A percentile compares a stretch with the other conserved stretches of the same genome.
These are phyloP conservation scores for Elmis aenea DNA, from an alignment of 2,888 invertebrate species.

Conservation along the genomic window DNA sequence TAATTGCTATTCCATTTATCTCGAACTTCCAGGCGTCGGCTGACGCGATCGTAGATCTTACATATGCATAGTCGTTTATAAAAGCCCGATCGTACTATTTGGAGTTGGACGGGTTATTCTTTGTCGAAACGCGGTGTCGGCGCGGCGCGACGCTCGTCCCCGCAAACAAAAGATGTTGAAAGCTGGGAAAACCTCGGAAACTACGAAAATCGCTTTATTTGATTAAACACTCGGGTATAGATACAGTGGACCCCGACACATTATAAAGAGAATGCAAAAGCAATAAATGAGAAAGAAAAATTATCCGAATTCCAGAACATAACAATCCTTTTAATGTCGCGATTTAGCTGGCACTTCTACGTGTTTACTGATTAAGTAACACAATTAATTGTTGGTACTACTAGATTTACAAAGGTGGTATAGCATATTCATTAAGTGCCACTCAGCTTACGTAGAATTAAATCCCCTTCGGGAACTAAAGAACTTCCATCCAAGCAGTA, in stretches of 20 bases:
- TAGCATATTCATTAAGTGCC: no score
- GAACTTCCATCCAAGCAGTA: no score
- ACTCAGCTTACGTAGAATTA: no score
- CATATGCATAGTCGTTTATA: slow-evolving; percentile 17
- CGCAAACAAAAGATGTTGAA: neutral
- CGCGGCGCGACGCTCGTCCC: neutral
- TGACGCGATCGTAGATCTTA: slow-evolving; percentile 16
- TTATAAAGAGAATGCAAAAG: slow-evolving; percentile 3
- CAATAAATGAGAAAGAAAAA: slow-evolving; percentile 3
- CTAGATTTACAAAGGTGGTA: no score
- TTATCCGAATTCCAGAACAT: slow-evolving; percentile 9
- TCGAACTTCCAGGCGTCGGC: slow-evolving; percentile 20
- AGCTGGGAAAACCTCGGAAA: slow-evolving; percentile 5
- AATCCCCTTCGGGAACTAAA: no score
- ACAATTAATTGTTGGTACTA: no score
- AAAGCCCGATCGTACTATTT: neutral
- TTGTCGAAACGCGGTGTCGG: neutral
- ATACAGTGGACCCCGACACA: neutral
- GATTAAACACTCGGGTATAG: slow-evolving; percentile 10
- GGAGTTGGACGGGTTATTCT: no score
- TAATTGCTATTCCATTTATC: slow-evolving; percentile 31
- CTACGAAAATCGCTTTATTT: slow-evolving; percentile 10
- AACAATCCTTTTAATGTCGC: slow-evolving; percentile 16
- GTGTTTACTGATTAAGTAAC: neutral
- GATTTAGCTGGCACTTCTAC: slow-evolving; percentile 12